Base-by-base conservation (phyloP, 2,888 invertebrate species). In the Rotaria macrura region DNA sequence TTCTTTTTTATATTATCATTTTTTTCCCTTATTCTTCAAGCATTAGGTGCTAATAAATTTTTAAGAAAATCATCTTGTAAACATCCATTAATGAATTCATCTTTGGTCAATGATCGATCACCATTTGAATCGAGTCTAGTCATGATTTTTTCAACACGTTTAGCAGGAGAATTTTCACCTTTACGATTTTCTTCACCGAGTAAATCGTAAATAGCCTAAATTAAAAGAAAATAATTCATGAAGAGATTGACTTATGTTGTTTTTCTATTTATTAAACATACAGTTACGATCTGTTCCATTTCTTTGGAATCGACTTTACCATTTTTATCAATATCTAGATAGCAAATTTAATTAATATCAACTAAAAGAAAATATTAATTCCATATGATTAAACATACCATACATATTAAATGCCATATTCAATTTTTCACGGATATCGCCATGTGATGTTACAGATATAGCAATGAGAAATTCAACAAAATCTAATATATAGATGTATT, bases 61-160 rank as follows among this genome's bases (percentile, higher is more conserved):
- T 83, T 85, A 7, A 86, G 38, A 55, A 85, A 47, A 38, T 86
- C 85, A 79, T 86, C 85, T 49, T 84, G 85, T 54, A 86, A 57
- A 85, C 86, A 86, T 38, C 86, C 86, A 85, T 86, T 84, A 14
- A 86, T 86, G 52, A 86, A 86, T 65, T 86, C 86, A 20, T 86
- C 86, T 38, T 83, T 85, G 29, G 84, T 84, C 17, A 86, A 57
- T 29, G 55, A 84, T 14, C 84, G 54, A 74, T 86, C 86, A 29
- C 85, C 83, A 83, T 86, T 57, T n/a, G 57, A 52, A 57, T 86
- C 86, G 20, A 86, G 29, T 57, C 85, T 86, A 47, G 17, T 55
- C 85, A 86, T 84, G 17, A 86, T 85, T 79, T 85, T 85, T 40
- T 79, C 54, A 6, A 85, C 86, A 43, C 86, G 84, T 49, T 65